Evolutionary conservation across 2,797 vertebrate species (phyloP).

Genomic region (Acipenser ruthenus): DNA sequence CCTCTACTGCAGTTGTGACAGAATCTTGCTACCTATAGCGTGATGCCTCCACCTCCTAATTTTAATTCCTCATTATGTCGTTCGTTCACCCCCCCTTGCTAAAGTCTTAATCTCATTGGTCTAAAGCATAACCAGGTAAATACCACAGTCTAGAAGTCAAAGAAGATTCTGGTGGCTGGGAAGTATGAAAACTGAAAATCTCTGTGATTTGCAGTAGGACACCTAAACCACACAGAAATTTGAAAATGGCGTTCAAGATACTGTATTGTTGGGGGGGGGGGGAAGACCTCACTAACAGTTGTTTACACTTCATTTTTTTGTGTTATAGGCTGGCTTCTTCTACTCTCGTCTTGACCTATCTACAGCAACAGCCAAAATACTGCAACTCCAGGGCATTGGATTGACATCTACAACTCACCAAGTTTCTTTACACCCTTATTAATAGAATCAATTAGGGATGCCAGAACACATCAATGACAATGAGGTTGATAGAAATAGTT

Average conservation of each 20-base stretch:
- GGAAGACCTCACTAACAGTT: constrained; percentile 25
- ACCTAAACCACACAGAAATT: background rate
- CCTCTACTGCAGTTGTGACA: too few species aligned
- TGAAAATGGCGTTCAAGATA: constrained; percentile 23
- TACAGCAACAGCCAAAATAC: constrained; percentile 41
- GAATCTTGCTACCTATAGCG: too few species aligned
- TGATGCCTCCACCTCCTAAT: too few species aligned
- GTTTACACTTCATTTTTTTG: constrained; percentile 35
- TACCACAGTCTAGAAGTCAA: too few species aligned
- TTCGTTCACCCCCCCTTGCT: too few species aligned
- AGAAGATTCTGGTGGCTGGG: too few species aligned
- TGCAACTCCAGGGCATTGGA: constrained; percentile 37
- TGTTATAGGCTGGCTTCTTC: constrained; percentile 37
- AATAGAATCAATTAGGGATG: constrained; percentile 56
- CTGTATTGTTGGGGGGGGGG: constrained; percentile 12
- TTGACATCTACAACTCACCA: constrained; percentile 24
- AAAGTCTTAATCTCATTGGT: too few species aligned
- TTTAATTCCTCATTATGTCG: too few species aligned
- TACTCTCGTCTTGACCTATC: constrained; percentile 31
- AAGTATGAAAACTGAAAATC: too few species aligned
- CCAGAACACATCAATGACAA: constrained; percentile 40
- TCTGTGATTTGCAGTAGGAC: too few species aligned
- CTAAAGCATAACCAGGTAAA: too few species aligned
- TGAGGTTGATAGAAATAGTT: constrained; percentile 17
- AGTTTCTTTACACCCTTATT: constrained; percentile 35